Base-by-base conservation (phyloP, 2,888 invertebrate species). In the Dasypogon diadema region DNA sequence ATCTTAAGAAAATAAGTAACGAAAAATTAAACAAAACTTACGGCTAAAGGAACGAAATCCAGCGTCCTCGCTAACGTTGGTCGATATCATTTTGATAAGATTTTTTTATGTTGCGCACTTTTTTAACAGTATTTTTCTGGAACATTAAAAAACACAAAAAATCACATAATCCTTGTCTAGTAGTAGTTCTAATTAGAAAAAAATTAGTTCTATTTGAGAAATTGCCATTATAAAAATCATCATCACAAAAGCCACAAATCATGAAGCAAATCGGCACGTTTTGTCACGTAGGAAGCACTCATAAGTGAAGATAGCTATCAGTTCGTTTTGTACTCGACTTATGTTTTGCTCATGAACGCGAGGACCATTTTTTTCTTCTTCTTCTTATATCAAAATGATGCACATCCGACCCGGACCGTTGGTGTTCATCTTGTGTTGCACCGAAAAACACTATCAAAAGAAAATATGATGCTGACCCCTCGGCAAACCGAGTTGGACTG, bases 41-140 rank as follows among this genome's bases (percentile, higher is more conserved):
- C 86, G 86, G 82, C 85, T 86, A 80, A 86, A 81, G 76, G 86
- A 86, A 80, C 85, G 85, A 84, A 86, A 86, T 84, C 86, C 86
- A 79, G 86, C 86, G 83, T 86, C 86, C 82, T 86, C 86, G 81
- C 86, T 86, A 22, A 65, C 65, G 46, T 65, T 65, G 79, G 85
- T 84, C 70, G 85, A 86, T 80, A 86, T 80, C 85, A 86, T 85
- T 82, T 84, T 77, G n/a, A 18, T 21, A 34, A 30, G 42, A 24
- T 60, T 37, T 60, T 42, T 65, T 42, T 65, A 42, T 46, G 46
- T 22, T 4, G 65, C 24, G 18, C 70, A 54, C 54, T 54, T 70
- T 65, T 54, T 54, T 54, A 54, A 70, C 70, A 54, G 54, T 70
- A 70, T 34, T n/a, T 30, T 30, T 70, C 70, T 70, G 70, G 14